A percentile compares a stretch with the other conserved stretches of the same genome.
Evolutionary conservation across 2,113 vertebrate species (phyloP).

Genomic region (Sceloporus undulatus): DNA sequence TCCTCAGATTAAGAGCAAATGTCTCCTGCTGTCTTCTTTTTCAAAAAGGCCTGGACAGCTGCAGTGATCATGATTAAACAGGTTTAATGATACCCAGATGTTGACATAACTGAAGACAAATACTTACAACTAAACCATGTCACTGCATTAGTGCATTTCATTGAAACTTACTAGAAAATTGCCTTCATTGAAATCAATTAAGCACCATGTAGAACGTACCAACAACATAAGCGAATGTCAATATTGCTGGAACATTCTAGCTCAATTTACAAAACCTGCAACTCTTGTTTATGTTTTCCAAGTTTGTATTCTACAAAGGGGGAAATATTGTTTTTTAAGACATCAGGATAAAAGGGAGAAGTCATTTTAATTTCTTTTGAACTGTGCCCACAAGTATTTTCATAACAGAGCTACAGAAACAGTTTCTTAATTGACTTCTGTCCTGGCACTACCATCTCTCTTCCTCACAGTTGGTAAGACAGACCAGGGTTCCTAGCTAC

Average conservation of each 20-base stretch:
- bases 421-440: not conserved
- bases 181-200: conserved; percentile 32
- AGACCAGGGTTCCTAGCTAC: not conserved
- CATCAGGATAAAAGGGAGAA: not conserved
- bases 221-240: conserved; percentile 17
- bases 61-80: conserved; percentile 24
- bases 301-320: conserved; percentile 1
- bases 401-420: not conserved
- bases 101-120: conserved; percentile 22
- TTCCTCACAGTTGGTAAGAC: not conserved
- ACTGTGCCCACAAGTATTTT: not conserved
- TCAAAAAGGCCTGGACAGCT: not conserved
- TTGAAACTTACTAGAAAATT: conserved; percentile 17
- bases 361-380: not conserved
- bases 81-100: conserved; percentile 37
- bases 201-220: not conserved
- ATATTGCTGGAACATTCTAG: conserved; percentile 15
- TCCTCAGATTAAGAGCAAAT: conserved; percentile 32
- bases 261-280: conserved; percentile 4
- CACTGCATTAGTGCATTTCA: conserved; percentile 32
- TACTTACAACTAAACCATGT: conserved; percentile 33
- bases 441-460: not conserved
- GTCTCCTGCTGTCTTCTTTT: not conserved
- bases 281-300: conserved; percentile 1
- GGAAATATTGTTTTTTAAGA: not conserved